These are phyloP conservation scores for Nansenia antarctica DNA, from an alignment of 2,113 vertebrate genomes.

Conservation along the genomic window DNA sequence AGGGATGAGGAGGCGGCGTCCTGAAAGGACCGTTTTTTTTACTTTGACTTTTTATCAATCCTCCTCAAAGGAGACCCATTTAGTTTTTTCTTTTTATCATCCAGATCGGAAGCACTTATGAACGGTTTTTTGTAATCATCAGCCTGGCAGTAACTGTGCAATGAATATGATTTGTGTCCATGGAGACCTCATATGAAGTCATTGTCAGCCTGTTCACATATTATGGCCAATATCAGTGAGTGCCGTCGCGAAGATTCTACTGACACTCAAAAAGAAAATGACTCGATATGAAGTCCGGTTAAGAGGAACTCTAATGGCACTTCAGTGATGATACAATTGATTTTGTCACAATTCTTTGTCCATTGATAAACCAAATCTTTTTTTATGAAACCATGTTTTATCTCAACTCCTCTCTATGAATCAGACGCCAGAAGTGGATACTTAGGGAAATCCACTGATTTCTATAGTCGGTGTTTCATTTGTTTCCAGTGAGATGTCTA, in stretches of 20 bases:
- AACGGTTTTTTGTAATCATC: background rate
- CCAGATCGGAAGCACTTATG: slow-evolving; percentile 29
- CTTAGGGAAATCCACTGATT: slow-evolving; percentile 36
- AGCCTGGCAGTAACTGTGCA: slow-evolving; percentile 2
- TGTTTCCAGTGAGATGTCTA: slow-evolving; percentile 16
- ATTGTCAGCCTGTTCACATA: background rate
- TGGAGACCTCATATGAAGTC: background rate
- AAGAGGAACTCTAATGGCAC: slow-evolving; percentile 26
- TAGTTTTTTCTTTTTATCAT: slow-evolving; percentile 26
- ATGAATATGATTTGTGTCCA: background rate
- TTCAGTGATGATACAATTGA: slow-evolving; percentile 16
- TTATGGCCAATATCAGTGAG: background rate
- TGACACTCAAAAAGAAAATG: slow-evolving; percentile 25
- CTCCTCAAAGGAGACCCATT: too few relatives aligned
- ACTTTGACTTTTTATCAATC: background rate
- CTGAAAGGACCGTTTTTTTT: slow-evolving; percentile 34
- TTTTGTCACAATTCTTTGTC: slow-evolving; percentile 45
- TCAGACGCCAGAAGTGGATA: slow-evolving; percentile 30
- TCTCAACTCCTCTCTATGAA: slow-evolving; percentile 39
- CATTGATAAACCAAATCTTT: slow-evolving; percentile 59
- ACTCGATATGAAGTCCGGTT: slow-evolving; percentile 29
- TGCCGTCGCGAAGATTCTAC: slow-evolving; percentile 56
- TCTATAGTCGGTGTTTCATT: slow-evolving; percentile 38
- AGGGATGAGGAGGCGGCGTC: slow-evolving; percentile 18
- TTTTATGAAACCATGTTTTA: slow-evolving; percentile 48